Conservation (phyloP, 2,113 vertebrate genomes). For the Cephalopholis sonnerati region DNA sequence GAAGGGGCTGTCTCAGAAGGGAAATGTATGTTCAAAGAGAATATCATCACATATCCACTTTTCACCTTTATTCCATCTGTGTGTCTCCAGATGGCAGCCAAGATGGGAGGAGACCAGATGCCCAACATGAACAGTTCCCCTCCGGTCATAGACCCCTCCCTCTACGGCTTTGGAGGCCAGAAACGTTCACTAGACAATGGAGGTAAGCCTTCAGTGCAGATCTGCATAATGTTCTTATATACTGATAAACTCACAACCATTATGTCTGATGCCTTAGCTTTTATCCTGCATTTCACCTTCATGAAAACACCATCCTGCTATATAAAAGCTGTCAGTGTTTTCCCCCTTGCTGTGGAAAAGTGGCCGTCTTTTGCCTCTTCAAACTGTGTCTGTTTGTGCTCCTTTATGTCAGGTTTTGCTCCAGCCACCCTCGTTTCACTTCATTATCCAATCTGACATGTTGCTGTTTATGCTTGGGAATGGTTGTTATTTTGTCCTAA, state of each 20-base stretch:
- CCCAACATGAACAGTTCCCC: conserved; percentile 96
- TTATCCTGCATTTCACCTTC: conserved; percentile 3
- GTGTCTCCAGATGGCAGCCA: conserved; percentile 93
- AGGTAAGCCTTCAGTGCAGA: conserved; percentile 83
- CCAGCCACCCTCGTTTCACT: not conserved
- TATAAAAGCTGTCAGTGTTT: conserved; percentile 6
- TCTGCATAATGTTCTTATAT: not conserved
- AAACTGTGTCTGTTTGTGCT: not conserved
- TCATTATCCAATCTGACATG: not conserved
- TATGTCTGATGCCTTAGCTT: not conserved
- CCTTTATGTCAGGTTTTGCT: not conserved
- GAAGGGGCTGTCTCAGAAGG: conserved; percentile 2
- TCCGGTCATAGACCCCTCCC: conserved; percentile 91
- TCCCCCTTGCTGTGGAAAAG: not conserved
- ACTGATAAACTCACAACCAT: not conserved
- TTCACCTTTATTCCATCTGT: conserved; percentile 36
- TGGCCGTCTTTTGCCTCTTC: not conserved
- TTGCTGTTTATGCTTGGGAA: not conserved
- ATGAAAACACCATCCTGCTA: not conserved
- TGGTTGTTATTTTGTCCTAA: not conserved
- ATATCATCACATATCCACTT: conserved; percentile 4
- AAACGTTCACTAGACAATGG: conserved; percentile 96
- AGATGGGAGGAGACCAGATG: conserved; percentile 94
- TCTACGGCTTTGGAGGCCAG: conserved; percentile 93
- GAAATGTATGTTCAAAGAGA: conserved; percentile 10